Evolutionary conservation across 2,113 vertebrate species (phyloP), one percentile per base, ranked within the genome.

Genomic region (Cyanoramphus novaezelandiae): DNA sequence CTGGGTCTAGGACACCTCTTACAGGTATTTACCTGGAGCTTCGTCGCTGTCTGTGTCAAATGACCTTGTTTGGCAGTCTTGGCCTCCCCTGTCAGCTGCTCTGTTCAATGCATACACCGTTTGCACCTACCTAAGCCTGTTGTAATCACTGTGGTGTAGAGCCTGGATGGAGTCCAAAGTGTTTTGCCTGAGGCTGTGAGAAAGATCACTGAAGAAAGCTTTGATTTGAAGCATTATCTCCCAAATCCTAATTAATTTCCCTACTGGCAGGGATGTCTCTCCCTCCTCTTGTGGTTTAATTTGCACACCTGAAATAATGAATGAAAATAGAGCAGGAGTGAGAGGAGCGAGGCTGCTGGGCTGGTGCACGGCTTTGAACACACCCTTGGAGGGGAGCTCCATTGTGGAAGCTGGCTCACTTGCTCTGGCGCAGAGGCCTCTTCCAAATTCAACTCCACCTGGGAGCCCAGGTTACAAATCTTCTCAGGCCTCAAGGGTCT

Each of bases 251-350:
- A 95, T 95, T 96, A 91, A 93, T 86, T 96, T 93, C 60, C 79
- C 88, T 84, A 71, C 79, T 83, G 59, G 90, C 72, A 94, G 65
- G 37, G 69, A 67, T 57, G 20, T 93, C 59, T 88, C 77, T 93
- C 83, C 49, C 88, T 92, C 47, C 72, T 72, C 29, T 86, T 91
- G 93, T 79, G 88, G 92, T 92, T 94, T 94, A 65, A 81, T 91
- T 94, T 97, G 86, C 76, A 82, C 86, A 88, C 62, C 90, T 95
- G 96, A 93, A 94, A 94, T 91, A 93, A 90, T 72, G 88, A 89
- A 84, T 91, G 67, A 86, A 95, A 94, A 92, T 14, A 65, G 83
- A 93, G 57, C 65, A 92, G 72, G 77, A 92, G 69, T 53, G 57
- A 88, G 69, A 64, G 31, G 31, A 64, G 24, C 0, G 4, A 88